phyloP scores from a whole-genome alignment of 2,888 invertebrate genomes.

The Notocelia uddmanniana region DNA sequence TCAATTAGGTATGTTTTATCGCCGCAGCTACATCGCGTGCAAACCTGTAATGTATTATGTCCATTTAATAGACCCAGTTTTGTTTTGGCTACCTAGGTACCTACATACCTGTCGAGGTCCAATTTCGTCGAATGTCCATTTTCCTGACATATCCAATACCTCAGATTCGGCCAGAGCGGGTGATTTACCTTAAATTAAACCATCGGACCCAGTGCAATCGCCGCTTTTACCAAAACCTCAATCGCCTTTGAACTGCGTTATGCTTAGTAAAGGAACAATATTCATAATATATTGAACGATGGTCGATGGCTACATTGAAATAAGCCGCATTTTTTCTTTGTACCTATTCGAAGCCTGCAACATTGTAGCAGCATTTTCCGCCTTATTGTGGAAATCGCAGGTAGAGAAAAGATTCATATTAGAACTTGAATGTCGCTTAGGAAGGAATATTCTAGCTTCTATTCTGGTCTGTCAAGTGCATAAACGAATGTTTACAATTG shows the following conservation, averaged over 20 bases:
- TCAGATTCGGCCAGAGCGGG: not conserved
- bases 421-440: too few relatives aligned
- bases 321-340: too few relatives aligned
- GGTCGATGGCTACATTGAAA: too few relatives aligned
- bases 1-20: conserved; percentile 12
- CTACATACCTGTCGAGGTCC: too few relatives aligned
- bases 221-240: not conserved
- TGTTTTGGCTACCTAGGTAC: not conserved
- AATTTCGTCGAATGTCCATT: not conserved
- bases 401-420: too few relatives aligned
- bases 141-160: not conserved
- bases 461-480: not conserved
- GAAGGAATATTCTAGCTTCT: not conserved
- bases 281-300: not conserved
- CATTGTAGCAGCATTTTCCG: too few relatives aligned
- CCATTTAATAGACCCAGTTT: not conserved
- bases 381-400: too few relatives aligned
- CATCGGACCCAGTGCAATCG: not conserved
- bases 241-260: not conserved
- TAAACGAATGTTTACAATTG: conserved; percentile 1
- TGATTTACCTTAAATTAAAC: not conserved
- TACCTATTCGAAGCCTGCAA: too few relatives aligned
- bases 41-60: not conserved
- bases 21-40: conserved; percentile 8
- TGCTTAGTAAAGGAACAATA: not conserved